These are phyloP conservation scores for Coluber constrictor DNA, from an alignment of 2,797 vertebrate species.

Conservation along the genomic window DNA sequence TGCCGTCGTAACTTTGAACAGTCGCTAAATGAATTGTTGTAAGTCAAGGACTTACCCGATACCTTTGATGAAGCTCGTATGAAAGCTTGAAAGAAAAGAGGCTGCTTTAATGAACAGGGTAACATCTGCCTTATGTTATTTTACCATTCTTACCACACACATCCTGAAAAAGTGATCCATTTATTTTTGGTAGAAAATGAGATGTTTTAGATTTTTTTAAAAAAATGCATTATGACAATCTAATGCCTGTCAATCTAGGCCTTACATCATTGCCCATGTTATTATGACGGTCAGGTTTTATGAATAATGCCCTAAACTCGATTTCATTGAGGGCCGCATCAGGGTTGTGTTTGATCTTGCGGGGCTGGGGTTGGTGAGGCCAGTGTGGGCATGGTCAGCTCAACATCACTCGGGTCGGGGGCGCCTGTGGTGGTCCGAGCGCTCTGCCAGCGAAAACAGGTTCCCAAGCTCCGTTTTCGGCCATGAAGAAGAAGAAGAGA, in stretches of 20 bases:
- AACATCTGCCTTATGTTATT: background rate
- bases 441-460: too few species aligned
- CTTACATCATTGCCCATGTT: background rate
- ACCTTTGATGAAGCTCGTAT: background rate
- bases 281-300: conserved; percentile 40
- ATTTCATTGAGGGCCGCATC: too few species aligned
- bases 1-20: too few species aligned
- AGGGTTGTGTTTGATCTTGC: too few species aligned
- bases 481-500: too few species aligned
- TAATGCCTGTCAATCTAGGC: conserved; percentile 42
- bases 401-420: too few species aligned
- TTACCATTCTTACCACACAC: background rate
- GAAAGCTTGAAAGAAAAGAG: background rate
- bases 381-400: too few species aligned
- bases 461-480: too few species aligned
- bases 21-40: too few species aligned
- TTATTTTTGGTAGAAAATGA: conserved; percentile 18
- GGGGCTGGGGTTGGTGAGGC: too few species aligned
- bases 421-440: too few species aligned
- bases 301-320: conserved; percentile 28
- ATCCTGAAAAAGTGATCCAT: background rate
- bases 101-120: background rate
- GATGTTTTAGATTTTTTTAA: conserved; percentile 27
- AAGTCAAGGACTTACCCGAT: too few species aligned
- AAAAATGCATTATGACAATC: conserved; percentile 25